Conservation (phyloP, 2,797 vertebrate species). For the Mormyrops boulengeri region DNA sequence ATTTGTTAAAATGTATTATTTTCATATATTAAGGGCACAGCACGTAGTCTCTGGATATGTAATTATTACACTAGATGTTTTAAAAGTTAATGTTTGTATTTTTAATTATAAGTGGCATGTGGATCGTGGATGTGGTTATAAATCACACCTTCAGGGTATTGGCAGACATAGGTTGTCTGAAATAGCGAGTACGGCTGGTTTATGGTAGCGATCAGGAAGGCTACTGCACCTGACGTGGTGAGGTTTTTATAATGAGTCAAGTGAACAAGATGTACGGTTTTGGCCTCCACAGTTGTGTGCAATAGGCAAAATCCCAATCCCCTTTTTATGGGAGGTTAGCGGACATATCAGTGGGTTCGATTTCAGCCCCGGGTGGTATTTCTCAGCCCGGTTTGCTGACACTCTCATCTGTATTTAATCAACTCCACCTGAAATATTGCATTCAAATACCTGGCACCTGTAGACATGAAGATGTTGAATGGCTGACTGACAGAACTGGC, state of each 20-base stretch:
- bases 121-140: neutral
- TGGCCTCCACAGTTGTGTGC: neutral
- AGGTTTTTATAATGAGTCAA: neutral
- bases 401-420: neutral
- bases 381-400: neutral
- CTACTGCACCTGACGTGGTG: neutral
- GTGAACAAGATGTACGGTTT: neutral
- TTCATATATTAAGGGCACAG: neutral
- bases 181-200: neutral
- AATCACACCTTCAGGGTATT: neutral
- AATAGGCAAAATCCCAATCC: neutral
- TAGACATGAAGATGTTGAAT: constrained; percentile 18
- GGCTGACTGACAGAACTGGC: neutral
- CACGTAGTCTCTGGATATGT: neutral
- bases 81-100: constrained; percentile 1
- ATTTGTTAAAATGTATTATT: neutral
- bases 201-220: neutral
- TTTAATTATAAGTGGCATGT: neutral
- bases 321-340: neutral
- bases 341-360: neutral
- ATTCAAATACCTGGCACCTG: neutral
- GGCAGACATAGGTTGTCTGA: neutral
- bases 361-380: neutral
- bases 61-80: neutral
- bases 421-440: neutral